These are phyloP conservation scores for Heliconius aoede DNA, from an alignment of 2,888 invertebrate genomes.

Conservation along the genomic window DNA sequence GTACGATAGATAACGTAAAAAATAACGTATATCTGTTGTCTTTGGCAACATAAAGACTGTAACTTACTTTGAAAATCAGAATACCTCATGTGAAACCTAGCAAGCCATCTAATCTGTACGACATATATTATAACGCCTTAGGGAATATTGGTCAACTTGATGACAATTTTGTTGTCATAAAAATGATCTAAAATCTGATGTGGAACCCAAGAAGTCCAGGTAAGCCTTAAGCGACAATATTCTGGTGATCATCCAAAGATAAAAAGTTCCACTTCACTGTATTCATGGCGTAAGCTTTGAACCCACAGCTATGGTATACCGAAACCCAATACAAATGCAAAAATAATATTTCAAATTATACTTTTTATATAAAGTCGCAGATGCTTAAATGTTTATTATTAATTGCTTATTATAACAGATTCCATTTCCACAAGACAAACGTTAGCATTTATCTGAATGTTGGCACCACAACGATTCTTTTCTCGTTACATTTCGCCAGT, in stretches of 20 bases:
- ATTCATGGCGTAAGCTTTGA: no score
- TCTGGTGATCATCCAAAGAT: background rate
- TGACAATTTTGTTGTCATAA: no score
- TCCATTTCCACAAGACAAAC: constrained; percentile 43
- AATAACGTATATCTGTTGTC: background rate
- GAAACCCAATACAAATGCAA: no score
- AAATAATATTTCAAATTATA: no score
- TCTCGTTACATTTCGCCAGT: constrained; percentile 77
- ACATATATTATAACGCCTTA: no score
- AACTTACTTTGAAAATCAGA: background rate
- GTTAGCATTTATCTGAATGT: constrained; percentile 49
- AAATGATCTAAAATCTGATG: background rate
- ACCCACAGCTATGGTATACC: no score
- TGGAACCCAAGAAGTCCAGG: background rate
- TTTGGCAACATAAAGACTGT: background rate
- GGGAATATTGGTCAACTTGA: no score
- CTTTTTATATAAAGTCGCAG: background rate
- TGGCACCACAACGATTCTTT: constrained; percentile 67
- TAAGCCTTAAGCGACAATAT: background rate
- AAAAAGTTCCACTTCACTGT: background rate
- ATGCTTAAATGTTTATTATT: background rate
- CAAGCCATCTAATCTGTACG: no score
- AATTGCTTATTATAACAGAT: constrained; percentile 17
- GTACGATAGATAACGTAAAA: background rate
- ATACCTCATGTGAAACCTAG: no score